These are phyloP conservation scores for Alviniconcha strummeri DNA, from an alignment of 2,888 invertebrate species.

Conservation along the genomic window DNA sequence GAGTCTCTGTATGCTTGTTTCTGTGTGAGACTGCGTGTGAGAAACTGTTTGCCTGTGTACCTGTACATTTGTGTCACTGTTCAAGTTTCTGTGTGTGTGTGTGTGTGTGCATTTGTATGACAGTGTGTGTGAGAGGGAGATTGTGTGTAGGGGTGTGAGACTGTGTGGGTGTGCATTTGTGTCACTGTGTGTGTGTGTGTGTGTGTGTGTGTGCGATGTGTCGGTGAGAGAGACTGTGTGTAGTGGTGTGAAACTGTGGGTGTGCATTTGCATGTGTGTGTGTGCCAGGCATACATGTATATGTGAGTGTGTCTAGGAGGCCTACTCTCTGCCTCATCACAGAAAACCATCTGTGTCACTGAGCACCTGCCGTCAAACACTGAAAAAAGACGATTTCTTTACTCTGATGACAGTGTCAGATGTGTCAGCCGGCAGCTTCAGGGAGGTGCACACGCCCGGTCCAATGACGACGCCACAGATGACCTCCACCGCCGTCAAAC, in stretches of 20 bases:
- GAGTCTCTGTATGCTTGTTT: too few relatives aligned
- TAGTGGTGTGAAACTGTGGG: not conserved
- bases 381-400: not conserved
- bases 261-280: not conserved
- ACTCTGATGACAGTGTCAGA: conserved; percentile 3
- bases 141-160: too few relatives aligned
- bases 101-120: too few relatives aligned
- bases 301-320: not conserved
- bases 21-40: too few relatives aligned
- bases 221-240: not conserved
- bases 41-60: too few relatives aligned
- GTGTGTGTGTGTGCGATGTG: not conserved
- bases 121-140: too few relatives aligned
- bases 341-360: too few relatives aligned
- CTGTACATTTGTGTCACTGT: not conserved
- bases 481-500: conserved; percentile 62
- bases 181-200: not conserved
- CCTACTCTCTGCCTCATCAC: too few relatives aligned
- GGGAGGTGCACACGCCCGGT: conserved; percentile 52
- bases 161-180: not conserved
- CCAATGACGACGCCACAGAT: conserved; percentile 58
- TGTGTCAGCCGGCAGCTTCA: conserved; percentile 39
- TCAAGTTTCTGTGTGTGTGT: too few relatives aligned
- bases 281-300: not conserved
- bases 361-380: too few relatives aligned